These are phyloP conservation scores for Congeria kusceri DNA, from an alignment of 2,888 invertebrate species.

Conservation along the genomic window DNA sequence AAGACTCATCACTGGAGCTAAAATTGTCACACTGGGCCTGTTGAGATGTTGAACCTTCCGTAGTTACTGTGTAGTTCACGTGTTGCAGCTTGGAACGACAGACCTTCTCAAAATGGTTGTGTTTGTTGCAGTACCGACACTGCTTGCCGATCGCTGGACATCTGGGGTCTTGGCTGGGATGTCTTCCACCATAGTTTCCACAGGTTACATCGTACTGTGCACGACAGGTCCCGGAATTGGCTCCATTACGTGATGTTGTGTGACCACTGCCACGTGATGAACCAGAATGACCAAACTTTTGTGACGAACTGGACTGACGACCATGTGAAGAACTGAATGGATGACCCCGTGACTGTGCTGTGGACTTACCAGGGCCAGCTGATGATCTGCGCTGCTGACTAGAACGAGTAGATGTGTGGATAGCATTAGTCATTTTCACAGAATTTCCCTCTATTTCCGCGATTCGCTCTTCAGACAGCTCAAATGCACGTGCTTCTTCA, in stretches of 20 bases:
- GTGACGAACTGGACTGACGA: not conserved
- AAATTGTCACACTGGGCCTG: not conserved
- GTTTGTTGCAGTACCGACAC: constrained; percentile 28
- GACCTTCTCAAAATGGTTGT: constrained; percentile 24
- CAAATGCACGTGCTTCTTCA: constrained; percentile 29
- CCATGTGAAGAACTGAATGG: not conserved
- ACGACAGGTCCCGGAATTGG: not conserved
- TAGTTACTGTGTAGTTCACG: not conserved
- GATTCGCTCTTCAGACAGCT: constrained; percentile 36
- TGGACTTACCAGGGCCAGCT: not conserved
- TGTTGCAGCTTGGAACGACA: constrained; percentile 7
- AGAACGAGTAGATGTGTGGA: not conserved
- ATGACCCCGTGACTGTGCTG: not conserved
- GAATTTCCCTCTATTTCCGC: constrained; percentile 25
- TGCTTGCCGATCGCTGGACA: constrained; percentile 30
- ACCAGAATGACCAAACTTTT: not conserved
- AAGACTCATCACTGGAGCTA: constrained; percentile 33
- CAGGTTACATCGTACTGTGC: not conserved
- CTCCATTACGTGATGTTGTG: not conserved
- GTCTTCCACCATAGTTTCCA: constrained; percentile 13
- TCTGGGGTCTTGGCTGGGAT: not conserved
- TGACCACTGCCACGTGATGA: not conserved
- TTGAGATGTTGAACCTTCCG: not conserved
- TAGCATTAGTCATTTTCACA: not conserved
- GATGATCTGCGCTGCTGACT: too few relatives aligned